phyloP scores from a whole-genome alignment of 2,797 vertebrate genomes.

The Spea hammondii region DNA sequence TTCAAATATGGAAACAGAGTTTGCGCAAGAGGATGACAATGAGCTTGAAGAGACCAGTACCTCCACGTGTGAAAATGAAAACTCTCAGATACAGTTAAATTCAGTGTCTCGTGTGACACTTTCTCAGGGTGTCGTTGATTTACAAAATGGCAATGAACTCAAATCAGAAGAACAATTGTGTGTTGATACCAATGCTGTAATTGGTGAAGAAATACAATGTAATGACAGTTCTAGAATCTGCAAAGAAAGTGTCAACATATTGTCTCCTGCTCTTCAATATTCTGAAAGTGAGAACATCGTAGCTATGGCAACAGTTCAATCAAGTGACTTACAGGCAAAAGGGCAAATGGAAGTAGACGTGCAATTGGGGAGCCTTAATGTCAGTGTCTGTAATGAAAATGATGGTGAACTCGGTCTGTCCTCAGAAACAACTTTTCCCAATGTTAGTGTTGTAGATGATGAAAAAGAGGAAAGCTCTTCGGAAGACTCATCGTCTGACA shows the following conservation, averaged over 20 bases:
- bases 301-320: not conserved
- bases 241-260: not conserved
- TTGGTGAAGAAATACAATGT: not conserved
- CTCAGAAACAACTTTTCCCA: not conserved
- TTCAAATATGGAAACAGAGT: no score
- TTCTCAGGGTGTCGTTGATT: no score
- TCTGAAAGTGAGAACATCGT: not conserved
- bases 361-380: not conserved
- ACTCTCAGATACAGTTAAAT: no score
- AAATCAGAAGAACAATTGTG: no score
- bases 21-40: no score
- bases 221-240: not conserved
- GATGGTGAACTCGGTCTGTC: not conserved
- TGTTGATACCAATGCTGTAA: no score
- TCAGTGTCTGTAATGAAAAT: not conserved
- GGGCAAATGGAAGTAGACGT: slow-evolving; percentile 6
- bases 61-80: no score
- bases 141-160: no score
- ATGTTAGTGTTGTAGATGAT: not conserved
- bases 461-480: not conserved
- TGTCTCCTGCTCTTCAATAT: not conserved
- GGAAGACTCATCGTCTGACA: slow-evolving; percentile 15
- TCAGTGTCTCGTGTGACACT: no score
- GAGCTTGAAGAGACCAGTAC: no score
- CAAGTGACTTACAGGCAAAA: not conserved